Evolutionary conservation across 2,113 vertebrate genomes (phyloP).

Genomic region (Ammospiza nelsoni): DNA sequence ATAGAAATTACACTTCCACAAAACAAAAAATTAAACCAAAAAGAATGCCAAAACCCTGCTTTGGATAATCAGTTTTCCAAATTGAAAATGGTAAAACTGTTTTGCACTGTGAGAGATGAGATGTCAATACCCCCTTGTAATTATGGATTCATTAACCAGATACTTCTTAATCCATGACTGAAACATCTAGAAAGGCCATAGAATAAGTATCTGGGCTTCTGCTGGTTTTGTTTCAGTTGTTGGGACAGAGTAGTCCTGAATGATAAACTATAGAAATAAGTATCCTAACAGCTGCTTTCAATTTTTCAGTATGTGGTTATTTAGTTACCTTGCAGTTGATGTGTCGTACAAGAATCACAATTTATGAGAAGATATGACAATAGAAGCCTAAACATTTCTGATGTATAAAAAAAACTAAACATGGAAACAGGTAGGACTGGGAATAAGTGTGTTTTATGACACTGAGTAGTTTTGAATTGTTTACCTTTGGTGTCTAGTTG

Average conservation of each 20-base stretch:
- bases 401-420: not conserved
- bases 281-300: not conserved
- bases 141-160: not conserved
- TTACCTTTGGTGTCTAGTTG: not conserved
- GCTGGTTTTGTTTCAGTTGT: not conserved
- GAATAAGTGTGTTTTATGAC: not conserved
- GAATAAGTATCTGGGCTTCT: not conserved
- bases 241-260: not conserved
- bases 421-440: not conserved
- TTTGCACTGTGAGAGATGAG: rapidly evolving
- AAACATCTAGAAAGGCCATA: not conserved
- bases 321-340: not conserved
- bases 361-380: not conserved
- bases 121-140: not conserved
- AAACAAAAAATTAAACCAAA: not conserved
- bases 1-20: not conserved
- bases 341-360: not conserved
- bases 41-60: rapidly evolving
- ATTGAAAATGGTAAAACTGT: not conserved
- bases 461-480: not conserved
- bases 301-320: not conserved
- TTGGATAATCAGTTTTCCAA: not conserved
- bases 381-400: not conserved
- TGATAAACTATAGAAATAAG: not conserved
- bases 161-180: not conserved